These are phyloP conservation scores for Lepidurus arcticus DNA, from an alignment of 1,140 invertebrate species.

Conservation along the genomic window DNA sequence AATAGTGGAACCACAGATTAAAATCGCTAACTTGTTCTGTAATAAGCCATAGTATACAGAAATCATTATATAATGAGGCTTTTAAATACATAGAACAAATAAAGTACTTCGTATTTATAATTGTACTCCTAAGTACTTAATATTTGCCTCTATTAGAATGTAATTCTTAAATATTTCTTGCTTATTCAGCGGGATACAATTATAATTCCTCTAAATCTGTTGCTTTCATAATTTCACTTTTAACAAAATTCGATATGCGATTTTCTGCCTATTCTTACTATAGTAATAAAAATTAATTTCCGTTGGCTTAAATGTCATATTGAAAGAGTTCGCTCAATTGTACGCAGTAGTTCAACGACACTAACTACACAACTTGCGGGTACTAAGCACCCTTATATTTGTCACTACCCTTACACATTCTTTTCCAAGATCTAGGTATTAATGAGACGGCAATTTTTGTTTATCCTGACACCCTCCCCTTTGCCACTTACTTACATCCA, in stretches of 20 bases:
- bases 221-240: not conserved
- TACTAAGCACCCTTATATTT: not conserved
- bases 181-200: too few relatives aligned
- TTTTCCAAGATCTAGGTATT: not conserved
- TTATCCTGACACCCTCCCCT: not conserved
- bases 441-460: not conserved
- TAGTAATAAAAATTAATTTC: not conserved
- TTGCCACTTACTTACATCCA: not conserved
- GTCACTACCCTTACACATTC: not conserved
- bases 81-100: too few relatives aligned
- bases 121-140: too few relatives aligned
- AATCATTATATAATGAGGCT: too few relatives aligned
- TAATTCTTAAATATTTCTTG: too few relatives aligned
- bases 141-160: too few relatives aligned
- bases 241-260: not conserved
- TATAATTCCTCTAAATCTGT: too few relatives aligned
- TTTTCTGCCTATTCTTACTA: not conserved
- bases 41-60: too few relatives aligned
- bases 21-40: too few relatives aligned
- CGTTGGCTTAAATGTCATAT: not conserved
- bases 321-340: not conserved
- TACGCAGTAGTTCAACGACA: not conserved
- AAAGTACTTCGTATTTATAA: too few relatives aligned
- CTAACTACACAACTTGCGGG: not conserved
- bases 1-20: too few relatives aligned